Evolutionary conservation across 2,113 vertebrate species (phyloP).

Genomic region (Mandrillus leucophaeus): DNA sequence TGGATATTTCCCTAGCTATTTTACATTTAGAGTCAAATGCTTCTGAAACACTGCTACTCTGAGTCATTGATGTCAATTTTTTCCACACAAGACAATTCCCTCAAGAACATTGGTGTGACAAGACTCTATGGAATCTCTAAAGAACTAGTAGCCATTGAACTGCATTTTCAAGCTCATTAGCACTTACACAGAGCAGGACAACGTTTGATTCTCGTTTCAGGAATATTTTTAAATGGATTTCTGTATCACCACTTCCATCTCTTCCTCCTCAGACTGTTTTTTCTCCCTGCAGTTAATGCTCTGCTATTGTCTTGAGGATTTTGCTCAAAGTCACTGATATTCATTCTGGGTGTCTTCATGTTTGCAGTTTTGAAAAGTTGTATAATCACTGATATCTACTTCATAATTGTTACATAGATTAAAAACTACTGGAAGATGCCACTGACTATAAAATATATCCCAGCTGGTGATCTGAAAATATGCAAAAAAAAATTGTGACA

Average conservation of each 20-base stretch:
- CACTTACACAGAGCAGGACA: not conserved
- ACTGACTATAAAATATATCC: not conserved
- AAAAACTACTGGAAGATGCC: not conserved
- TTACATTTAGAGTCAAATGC: not conserved
- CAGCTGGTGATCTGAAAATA: not conserved
- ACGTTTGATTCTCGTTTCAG: not conserved
- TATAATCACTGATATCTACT: not conserved
- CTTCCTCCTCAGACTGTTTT: not conserved
- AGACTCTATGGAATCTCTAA: not conserved
- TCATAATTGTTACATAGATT: not conserved
- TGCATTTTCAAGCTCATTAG: not conserved
- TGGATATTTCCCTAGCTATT: not conserved
- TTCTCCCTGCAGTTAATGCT: not conserved
- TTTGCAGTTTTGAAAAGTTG: not conserved
- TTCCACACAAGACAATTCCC: not conserved
- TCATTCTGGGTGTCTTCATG: not conserved
- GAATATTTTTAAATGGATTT: not conserved
- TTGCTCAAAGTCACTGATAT: not conserved
- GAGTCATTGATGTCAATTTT: not conserved
- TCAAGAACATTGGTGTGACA: not conserved
- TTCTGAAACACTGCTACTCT: not conserved
- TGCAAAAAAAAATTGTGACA: not conserved
- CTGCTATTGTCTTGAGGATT: not conserved
- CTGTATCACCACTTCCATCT: not conserved
- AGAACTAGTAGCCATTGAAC: not conserved